Percentiles rank a stretch among this genome's conserved stretches.
Conservation (phyloP, 2,113 vertebrate genomes). For the Ornithorhynchus anatinus region DNA sequence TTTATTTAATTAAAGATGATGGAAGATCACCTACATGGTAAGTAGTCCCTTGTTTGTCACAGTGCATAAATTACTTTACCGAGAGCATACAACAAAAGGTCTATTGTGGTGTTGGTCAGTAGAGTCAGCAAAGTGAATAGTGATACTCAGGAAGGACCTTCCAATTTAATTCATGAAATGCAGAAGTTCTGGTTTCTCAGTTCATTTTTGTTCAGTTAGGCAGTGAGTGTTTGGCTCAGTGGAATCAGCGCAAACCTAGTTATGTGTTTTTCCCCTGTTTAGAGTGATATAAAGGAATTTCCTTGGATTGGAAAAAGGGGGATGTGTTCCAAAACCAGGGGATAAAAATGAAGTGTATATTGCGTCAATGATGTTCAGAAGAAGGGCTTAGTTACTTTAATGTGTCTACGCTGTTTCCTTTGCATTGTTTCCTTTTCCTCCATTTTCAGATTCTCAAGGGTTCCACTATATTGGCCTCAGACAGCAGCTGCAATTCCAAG, state of each 20-base stretch:
- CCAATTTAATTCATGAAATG: not conserved
- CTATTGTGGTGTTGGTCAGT: not conserved
- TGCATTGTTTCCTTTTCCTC: fast-evolving
- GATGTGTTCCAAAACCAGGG: not conserved
- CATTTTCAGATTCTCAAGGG: not conserved
- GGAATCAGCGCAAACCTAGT: not conserved
- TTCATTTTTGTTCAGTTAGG: not conserved
- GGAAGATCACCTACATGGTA: not conserved
- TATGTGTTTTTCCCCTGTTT: not conserved
- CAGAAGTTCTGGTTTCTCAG: not conserved
- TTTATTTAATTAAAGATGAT: not conserved
- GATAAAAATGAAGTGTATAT: not conserved
- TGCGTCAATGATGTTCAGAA: not conserved
- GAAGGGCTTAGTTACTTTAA: not conserved
- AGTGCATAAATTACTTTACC: not conserved
- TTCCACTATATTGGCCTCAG: not conserved
- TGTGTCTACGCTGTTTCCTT: not conserved
- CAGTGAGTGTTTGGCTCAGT: not conserved
- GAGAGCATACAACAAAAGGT: not conserved
- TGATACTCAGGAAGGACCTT: not conserved
- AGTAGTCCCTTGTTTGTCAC: not conserved
- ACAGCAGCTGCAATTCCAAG: not conserved
- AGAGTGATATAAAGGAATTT: not conserved
- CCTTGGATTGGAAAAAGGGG: not conserved
- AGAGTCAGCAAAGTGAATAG: not conserved